Base-by-base conservation (phyloP, 2,888 invertebrate genomes). In the Idaea straminata region DNA sequence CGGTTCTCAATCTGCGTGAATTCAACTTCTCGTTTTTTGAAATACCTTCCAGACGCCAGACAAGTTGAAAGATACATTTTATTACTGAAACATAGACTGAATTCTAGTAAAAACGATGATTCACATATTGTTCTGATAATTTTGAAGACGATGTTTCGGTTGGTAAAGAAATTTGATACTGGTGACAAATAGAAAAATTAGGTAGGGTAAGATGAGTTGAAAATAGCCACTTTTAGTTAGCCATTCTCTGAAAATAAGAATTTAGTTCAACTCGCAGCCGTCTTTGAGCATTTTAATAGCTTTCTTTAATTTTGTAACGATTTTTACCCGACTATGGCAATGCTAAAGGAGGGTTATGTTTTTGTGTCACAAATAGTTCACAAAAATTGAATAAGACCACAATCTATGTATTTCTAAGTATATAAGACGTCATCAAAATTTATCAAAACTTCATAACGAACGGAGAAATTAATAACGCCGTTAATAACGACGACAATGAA, bases 401-500 rank as follows among this genome's bases (percentile, higher is more conserved):
- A n/a, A n/a, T n/a, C n/a, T n/a, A n/a, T n/a, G n/a, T n/a, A n/a
- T n/a, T n/a, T n/a, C n/a, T n/a, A n/a, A n/a, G n/a, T n/a, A 25
- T 25, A 25, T 25, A 10, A 47, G 10, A 47, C 13, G 59, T 59
- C 59, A 59, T 59, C 34, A 59, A 59, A 75, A 74, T 77, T 70
- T 70, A 74, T 75, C 77, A 74, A 77, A 70, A 75, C 70, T 65
- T 70, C 73, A 73, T 76, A 76, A 73, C 73, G 74, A 25, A 70
- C 73, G 72, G 69, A 76, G 77, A 80, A 84, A 81, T 83, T 84
- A 81, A 78, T 81, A 78, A 77, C 73, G 70, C 66, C 74, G 65
- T 82, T 87, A 86, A 87, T 87, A 87, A 83, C 80, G 71, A 75
- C 67, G 76, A 77, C 83, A 80, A 83, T 85, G 81, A 86, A 83